Percentiles rank a stretch among this genome's conserved stretches.
Evolutionary conservation across 1,140 invertebrate species (phyloP).

Genomic region (Steinernema feltiae): DNA sequence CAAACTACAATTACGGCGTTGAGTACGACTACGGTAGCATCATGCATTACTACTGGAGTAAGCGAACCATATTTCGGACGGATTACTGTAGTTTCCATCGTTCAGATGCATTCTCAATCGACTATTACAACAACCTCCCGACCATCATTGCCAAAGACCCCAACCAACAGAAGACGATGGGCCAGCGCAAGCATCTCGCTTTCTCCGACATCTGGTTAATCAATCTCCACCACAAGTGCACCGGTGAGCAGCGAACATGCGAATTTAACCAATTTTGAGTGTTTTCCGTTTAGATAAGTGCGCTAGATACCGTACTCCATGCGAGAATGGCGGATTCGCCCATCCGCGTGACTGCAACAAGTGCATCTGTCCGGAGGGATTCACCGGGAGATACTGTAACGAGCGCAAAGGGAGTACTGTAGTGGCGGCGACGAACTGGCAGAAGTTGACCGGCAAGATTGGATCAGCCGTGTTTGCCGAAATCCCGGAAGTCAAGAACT

Average conservation of each 20-base stretch:
- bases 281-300: constrained; percentile 18
- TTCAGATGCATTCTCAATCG: neutral
- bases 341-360: constrained; percentile 39
- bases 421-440: too few species aligned
- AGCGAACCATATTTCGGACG: neutral
- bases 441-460: neutral
- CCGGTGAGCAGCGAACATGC: neutral
- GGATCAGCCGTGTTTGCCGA: too few species aligned
- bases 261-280: neutral
- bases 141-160: neutral
- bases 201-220: constrained; percentile 23
- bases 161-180: constrained; percentile 21
- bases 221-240: neutral
- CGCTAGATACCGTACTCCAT: neutral
- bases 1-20: constrained; percentile 24
- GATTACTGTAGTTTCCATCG: neutral
- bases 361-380: constrained; percentile 39
- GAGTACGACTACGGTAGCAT: constrained; percentile 33
- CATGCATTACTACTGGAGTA: constrained; percentile 33
- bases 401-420: neutral
- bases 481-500: too few species aligned
- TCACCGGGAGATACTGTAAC: constrained; percentile 18
- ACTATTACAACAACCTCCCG: constrained; percentile 2
- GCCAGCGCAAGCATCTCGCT: constrained; percentile 25
- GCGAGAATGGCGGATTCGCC: constrained; percentile 37